Conservation (phyloP, 2,113 vertebrate species). For the Cygnus atratus region DNA sequence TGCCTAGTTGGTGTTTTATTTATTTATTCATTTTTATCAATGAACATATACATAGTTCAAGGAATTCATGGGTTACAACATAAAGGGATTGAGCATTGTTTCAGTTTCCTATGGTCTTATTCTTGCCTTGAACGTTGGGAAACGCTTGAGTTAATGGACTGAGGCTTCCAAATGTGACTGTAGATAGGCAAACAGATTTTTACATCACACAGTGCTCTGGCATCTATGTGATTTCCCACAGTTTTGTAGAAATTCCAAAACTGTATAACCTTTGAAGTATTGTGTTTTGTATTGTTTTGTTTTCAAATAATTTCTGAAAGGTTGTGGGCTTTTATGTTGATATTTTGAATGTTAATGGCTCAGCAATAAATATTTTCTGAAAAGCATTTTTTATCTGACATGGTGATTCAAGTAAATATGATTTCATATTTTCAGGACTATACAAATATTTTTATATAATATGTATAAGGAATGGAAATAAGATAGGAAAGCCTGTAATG, state of each 20-base stretch:
- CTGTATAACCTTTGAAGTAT: background rate
- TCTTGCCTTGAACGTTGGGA: background rate
- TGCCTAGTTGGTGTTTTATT: rapidly evolving
- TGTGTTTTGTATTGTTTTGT: background rate
- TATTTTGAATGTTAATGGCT: background rate
- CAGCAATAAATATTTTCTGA: background rate
- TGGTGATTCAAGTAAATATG: background rate
- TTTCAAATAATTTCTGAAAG: background rate
- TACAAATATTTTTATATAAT: background rate
- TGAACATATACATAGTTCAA: background rate
- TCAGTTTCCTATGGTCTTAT: background rate
- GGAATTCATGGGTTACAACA: background rate
- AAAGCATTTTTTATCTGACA: background rate
- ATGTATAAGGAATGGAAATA: background rate
- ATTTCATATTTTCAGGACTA: background rate
- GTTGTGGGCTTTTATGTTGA: background rate
- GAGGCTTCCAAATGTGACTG: background rate
- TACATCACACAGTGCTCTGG: background rate
- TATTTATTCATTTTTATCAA: background rate
- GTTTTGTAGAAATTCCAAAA: background rate
- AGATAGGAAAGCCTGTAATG: background rate
- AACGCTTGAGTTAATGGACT: background rate
- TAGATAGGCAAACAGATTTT: background rate
- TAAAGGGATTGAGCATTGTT: background rate
- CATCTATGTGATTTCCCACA: background rate